A percentile compares a stretch with the other conserved stretches of the same genome.
Conservation (phyloP, 2,888 invertebrate species). For the Microdon myrmicae region DNA sequence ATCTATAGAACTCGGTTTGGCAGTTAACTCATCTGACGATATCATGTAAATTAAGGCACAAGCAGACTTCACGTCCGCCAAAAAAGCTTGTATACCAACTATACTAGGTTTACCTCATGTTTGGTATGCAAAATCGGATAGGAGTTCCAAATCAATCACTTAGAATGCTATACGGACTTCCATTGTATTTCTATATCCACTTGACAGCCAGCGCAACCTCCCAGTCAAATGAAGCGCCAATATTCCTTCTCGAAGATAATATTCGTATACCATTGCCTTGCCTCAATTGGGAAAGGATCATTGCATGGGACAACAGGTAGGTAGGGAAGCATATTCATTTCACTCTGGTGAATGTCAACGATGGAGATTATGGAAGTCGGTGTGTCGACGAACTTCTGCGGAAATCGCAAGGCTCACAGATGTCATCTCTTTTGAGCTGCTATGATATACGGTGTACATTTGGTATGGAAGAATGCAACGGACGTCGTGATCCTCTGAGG, state of each 20-base stretch:
- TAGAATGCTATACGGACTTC: conserved; percentile 41
- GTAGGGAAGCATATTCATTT: neutral
- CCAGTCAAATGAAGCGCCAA: conserved; percentile 15
- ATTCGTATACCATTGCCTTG: conserved; percentile 10
- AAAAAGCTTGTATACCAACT: neutral
- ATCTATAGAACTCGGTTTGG: no score
- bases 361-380: conserved; percentile 41
- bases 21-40: no score
- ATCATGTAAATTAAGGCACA: conserved; percentile 51
- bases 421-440: conserved; percentile 47
- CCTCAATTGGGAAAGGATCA: conserved; percentile 37
- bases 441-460: conserved; percentile 31
- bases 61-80: conserved; percentile 32
- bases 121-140: conserved; percentile 27
- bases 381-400: conserved; percentile 46
- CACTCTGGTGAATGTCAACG: conserved; percentile 26
- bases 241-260: conserved; percentile 44
- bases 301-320: conserved; percentile 29
- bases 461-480: conserved; percentile 26
- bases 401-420: conserved; percentile 45
- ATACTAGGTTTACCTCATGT: neutral
- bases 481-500: conserved; percentile 44
- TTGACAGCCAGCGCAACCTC: conserved; percentile 24
- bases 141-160: conserved; percentile 45
- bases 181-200: conserved; percentile 37